Evolutionary conservation across 1,140 invertebrate species (phyloP), one percentile per base, ranked within the genome.

Genomic region (Tetragnatha versicolor): DNA sequence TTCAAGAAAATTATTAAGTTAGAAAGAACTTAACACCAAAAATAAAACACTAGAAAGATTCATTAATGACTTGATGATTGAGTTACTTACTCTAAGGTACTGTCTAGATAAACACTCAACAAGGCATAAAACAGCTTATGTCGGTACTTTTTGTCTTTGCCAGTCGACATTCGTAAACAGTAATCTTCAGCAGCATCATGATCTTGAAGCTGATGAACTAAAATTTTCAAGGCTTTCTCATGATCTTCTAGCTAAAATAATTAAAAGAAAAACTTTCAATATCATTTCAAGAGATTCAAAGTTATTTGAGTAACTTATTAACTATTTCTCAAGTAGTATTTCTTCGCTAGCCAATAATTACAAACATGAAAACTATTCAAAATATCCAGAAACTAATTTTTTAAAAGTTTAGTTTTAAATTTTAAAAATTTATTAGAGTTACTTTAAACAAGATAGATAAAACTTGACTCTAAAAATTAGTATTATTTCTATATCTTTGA

Each of bases 161-260:
- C 84, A 55, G 84, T 79, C 51, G 86, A 86, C 81, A 87, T 87
- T n/a, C 85, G 83, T 22, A 86, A 79, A 79, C 88, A 89, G 77
- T 88, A 88, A 61, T 86, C 85, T 82, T 88, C 87, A 17, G 88
- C 88, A 27, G 85, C 85, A 45, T 81, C 81, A 79, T 85, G 88
- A 83, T 89, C 87, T 79, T 86, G 85, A 51, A 89, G 81, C 76
- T 87, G 85, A 82, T 88, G 85, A 0, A 89, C 87, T n/a, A 88
- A 82, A 61, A 89, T 87, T 27, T 84, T 81, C n/a, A 89, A 80
- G 1, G 88, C 87, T 82, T 88, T 88, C 51, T 88, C 87, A 84
- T 89, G 88, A 65, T 89, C 87, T 81, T 87, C 87, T 31, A 88
- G 78, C 87, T 88, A 83, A 39, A 76, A 82, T 47, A 63, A 79